A percentile compares a stretch with the other conserved stretches of the same genome.
phyloP scores from a whole-genome alignment of 2,888 invertebrate species.

The Girardia tigrina region DNA sequence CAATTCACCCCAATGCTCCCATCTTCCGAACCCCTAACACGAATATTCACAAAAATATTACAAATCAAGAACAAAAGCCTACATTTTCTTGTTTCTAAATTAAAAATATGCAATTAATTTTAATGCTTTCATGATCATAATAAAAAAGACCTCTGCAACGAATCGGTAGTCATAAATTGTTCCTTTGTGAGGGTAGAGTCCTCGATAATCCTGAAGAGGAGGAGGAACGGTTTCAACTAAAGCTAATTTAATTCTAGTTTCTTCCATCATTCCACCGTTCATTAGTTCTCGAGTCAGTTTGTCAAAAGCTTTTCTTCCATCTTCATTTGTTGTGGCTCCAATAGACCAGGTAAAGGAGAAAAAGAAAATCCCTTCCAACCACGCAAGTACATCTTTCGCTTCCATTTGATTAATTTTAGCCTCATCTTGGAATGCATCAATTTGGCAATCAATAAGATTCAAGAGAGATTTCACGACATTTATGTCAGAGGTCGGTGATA shows the following conservation, averaged over 20 bases:
- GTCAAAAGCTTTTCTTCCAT: slow-evolving; percentile 64
- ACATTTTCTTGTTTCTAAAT: background rate
- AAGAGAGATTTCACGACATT: slow-evolving; percentile 68
- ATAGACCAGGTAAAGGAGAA: slow-evolving; percentile 81
- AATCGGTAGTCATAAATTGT: slow-evolving; percentile 50
- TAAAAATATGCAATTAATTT: no score
- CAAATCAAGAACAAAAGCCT: no score
- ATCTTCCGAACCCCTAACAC: slow-evolving; percentile 59
- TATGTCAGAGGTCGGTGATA: slow-evolving; percentile 70
- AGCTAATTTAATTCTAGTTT: slow-evolving; percentile 51
- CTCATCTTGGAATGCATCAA: slow-evolving; percentile 72
- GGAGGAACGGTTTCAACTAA: slow-evolving; percentile 46
- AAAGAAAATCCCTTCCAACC: slow-evolving; percentile 63
- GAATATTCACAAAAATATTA: no score
- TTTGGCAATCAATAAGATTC: slow-evolving; percentile 71
- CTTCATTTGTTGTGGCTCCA: slow-evolving; percentile 66
- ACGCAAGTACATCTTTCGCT: slow-evolving; percentile 45
- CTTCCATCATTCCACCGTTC: slow-evolving; percentile 62
- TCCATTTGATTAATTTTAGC: slow-evolving; percentile 68
- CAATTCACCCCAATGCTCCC: slow-evolving; percentile 81
- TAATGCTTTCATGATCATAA: background rate
- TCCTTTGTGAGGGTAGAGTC: slow-evolving; percentile 54
- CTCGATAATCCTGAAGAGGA: slow-evolving; percentile 60
- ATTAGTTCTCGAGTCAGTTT: slow-evolving; percentile 62
- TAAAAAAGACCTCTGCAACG: slow-evolving; percentile 52